Conservation (phyloP, 2,113 vertebrate genomes). For the Pteruthius melanotis region DNA sequence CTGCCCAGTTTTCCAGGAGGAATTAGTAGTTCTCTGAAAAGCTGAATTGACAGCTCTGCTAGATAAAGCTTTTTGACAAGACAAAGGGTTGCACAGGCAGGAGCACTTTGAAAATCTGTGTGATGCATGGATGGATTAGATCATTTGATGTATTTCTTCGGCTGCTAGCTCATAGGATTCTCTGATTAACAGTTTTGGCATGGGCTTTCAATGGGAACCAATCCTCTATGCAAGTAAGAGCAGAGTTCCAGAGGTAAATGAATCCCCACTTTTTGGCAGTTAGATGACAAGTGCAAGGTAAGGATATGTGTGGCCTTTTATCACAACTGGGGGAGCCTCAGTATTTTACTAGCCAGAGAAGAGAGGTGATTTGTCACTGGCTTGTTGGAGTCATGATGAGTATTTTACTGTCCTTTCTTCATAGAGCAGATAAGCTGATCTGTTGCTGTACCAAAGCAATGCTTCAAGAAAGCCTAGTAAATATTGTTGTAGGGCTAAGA, state of each 20-base stretch:
- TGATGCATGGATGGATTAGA: neutral
- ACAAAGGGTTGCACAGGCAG: neutral
- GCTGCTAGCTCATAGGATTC: neutral
- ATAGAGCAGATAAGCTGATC: neutral
- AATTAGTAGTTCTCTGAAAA: neutral
- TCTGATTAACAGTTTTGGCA: neutral
- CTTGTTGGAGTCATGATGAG: neutral
- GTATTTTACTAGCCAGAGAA: neutral
- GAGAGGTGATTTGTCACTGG: neutral
- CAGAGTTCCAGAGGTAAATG: neutral
- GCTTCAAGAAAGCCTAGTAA: neutral
- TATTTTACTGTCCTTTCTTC: neutral
- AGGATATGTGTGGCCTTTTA: neutral
- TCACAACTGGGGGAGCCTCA: neutral
- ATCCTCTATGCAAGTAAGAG: neutral
- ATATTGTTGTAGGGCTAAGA: neutral
- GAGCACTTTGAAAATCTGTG: neutral
- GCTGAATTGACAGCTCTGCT: neutral
- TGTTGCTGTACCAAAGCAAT: neutral
- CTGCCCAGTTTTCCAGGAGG: neutral
- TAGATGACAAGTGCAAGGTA: neutral
- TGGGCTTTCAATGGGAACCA: neutral
- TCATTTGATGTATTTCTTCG: neutral
- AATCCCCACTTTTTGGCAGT: neutral
- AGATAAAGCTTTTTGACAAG: neutral